Percentiles rank a stretch among this genome's conserved stretches.
Conservation (phyloP, 2,888 invertebrate genomes). For the Agrochola circellaris region DNA sequence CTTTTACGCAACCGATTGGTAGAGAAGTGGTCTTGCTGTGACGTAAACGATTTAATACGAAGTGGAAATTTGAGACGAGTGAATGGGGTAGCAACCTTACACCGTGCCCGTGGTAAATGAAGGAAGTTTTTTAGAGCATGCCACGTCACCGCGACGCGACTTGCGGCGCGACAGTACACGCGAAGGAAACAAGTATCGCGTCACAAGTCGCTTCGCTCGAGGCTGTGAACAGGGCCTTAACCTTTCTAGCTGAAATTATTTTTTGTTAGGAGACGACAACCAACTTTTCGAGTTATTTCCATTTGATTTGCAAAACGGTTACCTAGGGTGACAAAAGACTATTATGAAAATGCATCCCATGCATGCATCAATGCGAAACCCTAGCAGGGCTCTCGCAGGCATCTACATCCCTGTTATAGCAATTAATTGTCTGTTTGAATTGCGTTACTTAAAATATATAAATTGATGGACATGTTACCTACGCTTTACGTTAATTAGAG, state of each 20-base stretch:
- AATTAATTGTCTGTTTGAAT: background rate
- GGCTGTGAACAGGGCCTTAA: background rate
- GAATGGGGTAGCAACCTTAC: background rate
- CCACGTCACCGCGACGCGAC: background rate
- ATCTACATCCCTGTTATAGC: too few relatives aligned
- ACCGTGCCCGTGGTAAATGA: background rate
- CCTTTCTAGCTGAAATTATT: background rate
- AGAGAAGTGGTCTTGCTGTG: background rate
- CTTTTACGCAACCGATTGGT: background rate
- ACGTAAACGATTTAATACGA: background rate
- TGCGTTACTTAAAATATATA: background rate
- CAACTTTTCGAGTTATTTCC: background rate
- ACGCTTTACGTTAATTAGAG: background rate
- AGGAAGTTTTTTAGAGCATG: background rate
- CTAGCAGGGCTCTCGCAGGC: too few relatives aligned
- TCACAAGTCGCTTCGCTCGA: background rate
- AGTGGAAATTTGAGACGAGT: background rate
- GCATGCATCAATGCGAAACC: background rate
- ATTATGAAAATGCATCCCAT: background rate
- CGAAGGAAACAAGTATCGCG: background rate
- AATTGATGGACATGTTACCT: background rate
- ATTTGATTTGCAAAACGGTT: background rate
- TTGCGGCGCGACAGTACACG: background rate
- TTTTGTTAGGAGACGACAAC: background rate
- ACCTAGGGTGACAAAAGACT: background rate